Evolutionary conservation across 2,888 invertebrate genomes (phyloP), one percentile per base, ranked within the genome.

Genomic region (Coleophora flavipennella): DNA sequence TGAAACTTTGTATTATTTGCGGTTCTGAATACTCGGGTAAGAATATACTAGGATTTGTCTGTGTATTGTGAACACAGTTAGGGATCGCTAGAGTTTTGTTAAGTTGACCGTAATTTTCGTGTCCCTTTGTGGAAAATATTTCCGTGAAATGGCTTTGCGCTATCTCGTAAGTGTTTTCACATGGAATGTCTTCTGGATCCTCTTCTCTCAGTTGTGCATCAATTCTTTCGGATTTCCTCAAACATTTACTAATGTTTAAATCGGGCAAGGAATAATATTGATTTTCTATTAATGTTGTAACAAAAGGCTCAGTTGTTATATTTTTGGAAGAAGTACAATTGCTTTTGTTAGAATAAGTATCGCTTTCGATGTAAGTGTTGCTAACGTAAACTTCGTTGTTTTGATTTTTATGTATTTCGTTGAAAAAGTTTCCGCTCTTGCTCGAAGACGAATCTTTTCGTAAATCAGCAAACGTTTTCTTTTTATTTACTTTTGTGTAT

Each of bases 211-310:
- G 67, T 62, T 91, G 91, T 41, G 89, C 88, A 64, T 92, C 91
- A 54, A 91, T 91, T 50, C 88, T 87, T 62, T 91, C 91, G 42
- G 89, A 91, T 59, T 89, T 90, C 54, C 89, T 87, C 44, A 91
- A 81, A 59, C 89, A 90, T 62, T 90, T 90, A 43, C 90, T 88
- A 14, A 89, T 88, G 41, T 89, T 89, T 35, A 91, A 89, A 65
- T 91, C 91, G 8, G 91, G 91, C 46, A 91, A 72, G 13, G 91
- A 91, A 67, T 89, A 88, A 57, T 90, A 92, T 62, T 91, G 90
- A 63, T 91, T 91, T 64, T 90, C 89, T 45, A 85, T 77, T 45
- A 89, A 66, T 26, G 86, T 85, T 14, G 84, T 76, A 9, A 83
- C 79, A 52, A 75, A 85, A 28, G 85, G 84, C 61, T 86, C 85